These are phyloP conservation scores for Sebastes hubbsi DNA, from an alignment of 2,797 vertebrate species.

Conservation along the genomic window DNA sequence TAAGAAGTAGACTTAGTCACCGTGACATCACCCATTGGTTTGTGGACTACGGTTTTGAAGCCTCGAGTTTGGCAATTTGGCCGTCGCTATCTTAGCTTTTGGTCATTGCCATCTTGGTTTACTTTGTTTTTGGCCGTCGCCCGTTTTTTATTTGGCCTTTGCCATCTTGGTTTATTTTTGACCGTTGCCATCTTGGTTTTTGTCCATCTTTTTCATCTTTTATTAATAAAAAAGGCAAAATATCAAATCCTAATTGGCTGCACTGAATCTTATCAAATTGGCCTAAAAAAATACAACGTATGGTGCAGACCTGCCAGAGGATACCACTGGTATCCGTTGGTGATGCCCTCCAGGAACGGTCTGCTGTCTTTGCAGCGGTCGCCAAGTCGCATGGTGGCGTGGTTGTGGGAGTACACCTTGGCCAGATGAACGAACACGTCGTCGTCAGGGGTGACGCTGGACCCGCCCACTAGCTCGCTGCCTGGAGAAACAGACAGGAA, in stretches of 20 bases:
- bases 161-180: too few relatives aligned
- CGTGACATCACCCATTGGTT: too few relatives aligned
- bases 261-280: background rate
- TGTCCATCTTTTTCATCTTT: too few relatives aligned
- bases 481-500: slow-evolving; percentile 43
- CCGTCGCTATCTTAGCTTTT: too few relatives aligned
- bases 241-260: background rate
- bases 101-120: too few relatives aligned
- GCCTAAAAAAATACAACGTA: background rate
- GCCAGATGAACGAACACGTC: slow-evolving; percentile 94
- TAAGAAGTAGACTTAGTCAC: too few relatives aligned
- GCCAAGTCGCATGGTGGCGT: slow-evolving; percentile 84
- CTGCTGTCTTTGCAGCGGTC: slow-evolving; percentile 70
- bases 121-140: too few relatives aligned
- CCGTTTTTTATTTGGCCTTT: too few relatives aligned
- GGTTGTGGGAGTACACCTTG: slow-evolving; percentile 86
- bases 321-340: slow-evolving; percentile 93
- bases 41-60: too few relatives aligned
- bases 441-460: slow-evolving; percentile 86
- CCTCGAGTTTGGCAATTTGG: too few relatives aligned
- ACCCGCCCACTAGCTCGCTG: slow-evolving; percentile 63
- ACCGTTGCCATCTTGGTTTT: too few relatives aligned
- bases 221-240: too few relatives aligned
- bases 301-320: slow-evolving; percentile 83
- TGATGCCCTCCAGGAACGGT: slow-evolving; percentile 86